Evolutionary conservation across 1,140 invertebrate genomes (phyloP), one percentile per base, ranked within the genome.

Genomic region (Rhopalosiphum maidis): DNA sequence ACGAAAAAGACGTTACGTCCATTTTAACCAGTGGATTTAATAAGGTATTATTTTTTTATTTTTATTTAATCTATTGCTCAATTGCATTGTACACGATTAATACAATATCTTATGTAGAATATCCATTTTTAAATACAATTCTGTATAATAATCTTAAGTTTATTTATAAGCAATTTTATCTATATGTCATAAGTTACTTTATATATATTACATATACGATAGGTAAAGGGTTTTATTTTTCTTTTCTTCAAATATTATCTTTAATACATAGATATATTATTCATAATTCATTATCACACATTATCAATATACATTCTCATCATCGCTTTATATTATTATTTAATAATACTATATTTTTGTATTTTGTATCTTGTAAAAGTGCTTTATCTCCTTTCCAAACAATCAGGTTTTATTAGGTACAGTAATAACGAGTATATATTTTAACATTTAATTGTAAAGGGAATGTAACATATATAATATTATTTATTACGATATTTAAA

Each of bases 11-110:
- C 41, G 89, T 90, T 68, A 90, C 89, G 25, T 60, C 54, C 5
- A 90, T 68, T 30, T 90, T 90, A 30, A 43, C 89, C 89, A 90
- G 41, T 43, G 89, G 89, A 68, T 90, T 90, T 90, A 90, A 90
- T 43, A 90, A 90, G 89, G 89, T 90, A 68, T n/a, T 51, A 82
- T n/a, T 51, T 93, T 93, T 35, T 83, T 77, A 46, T 35, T 46
- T 46, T 83, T 82, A 37, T 82, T 4, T 35, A 83, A 37, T 83
- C 8, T 21, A 8, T 8, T 83, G 18, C 30, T n/a, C 1, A 77
- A 77, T 77, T 77, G n/a, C 18, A 77, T 77, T n/a, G 1, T 18
- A n/a, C n/a, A 77, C 60, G 15, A 77, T 18, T 18, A 77, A 77
- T 30, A 60, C n/a, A 68, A 77, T 18, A n/a, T 23, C 30, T 6